Percentiles rank a stretch among this genome's conserved stretches.
Evolutionary conservation across 1,140 invertebrate species (phyloP).

Genomic region (Apis laboriosa): DNA sequence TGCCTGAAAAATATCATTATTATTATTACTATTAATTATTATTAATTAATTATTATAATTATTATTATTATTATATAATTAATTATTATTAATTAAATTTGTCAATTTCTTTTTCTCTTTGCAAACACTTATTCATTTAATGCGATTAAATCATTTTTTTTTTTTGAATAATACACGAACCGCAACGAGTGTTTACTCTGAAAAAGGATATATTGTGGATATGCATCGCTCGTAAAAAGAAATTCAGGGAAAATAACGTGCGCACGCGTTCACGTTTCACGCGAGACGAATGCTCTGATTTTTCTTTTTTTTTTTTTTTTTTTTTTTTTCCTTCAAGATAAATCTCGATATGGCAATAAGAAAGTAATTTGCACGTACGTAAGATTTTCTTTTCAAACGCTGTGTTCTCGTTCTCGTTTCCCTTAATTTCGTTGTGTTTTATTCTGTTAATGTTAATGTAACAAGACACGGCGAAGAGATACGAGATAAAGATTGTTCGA

Average conservation of each 20-base stretch:
- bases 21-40: no score
- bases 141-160: neutral
- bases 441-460: no score
- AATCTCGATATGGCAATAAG: conserved; percentile 27
- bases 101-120: neutral
- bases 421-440: no score
- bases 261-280: neutral
- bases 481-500: neutral
- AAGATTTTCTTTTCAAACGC: no score
- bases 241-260: neutral
- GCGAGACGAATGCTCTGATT: conserved; percentile 20
- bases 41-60: no score
- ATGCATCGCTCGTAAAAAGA: neutral
- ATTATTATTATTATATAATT: neutral
- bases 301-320: neutral
- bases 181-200: no score
- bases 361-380: neutral
- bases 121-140: no score
- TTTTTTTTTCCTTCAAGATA: neutral
- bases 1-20: conserved; percentile 77
- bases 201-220: no score
- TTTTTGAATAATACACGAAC: no score
- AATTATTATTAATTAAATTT: neutral
- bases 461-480: neutral
- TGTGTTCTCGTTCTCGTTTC: neutral